Evolutionary conservation across 30 jellyfish, hydroid and myxozoan genomes (phyloP), one percentile per base, ranked within the genome.

Genomic region (Chironex yamaguchii): DNA sequence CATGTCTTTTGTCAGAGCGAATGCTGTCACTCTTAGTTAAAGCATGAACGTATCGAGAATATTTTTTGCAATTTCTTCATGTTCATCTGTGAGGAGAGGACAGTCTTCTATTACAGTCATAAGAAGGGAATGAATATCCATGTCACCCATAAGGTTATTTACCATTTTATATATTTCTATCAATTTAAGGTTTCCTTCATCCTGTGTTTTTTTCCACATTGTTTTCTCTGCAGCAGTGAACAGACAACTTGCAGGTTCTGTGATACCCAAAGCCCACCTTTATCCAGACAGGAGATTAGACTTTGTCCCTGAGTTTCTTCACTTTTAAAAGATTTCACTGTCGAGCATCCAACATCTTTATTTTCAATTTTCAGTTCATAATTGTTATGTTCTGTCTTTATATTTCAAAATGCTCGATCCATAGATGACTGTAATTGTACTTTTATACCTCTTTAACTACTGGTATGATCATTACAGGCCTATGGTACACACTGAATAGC

Each of bases 51-150:
- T 4, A 52, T 20, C 22, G 25, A 52, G 69, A 31, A 20, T 52
- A 31, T 28, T 52, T 52, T 1, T 52, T 20, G 69, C 25, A 28
- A 52, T 52, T 52, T 31, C 22, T 28, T 52, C 30, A 20, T 52
- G 35, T 68, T 35, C 20, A 20, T 68, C 21, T 26, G 65, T 68
- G 86, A 42, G 51, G 50, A 71, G 27, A 73, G 54, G 49, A 28
- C 86, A 73, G 86, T 73, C 86, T 73, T 73, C 86, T 52, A 54
- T 27, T 3, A 54, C 4, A 54, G 71, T 54, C 11, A n/a, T 54
- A n/a, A n/a, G 25, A 3, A 54, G 25, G 25, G 21, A 27, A 20
- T n/a, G 21, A 3, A 54, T 32, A 6, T n/a, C 71, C 71, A 54
- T 54, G 71, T 20, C 25, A 3, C 25, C 25, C 71, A 54, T 54